A percentile compares a stretch with the other conserved stretches of the same genome.
These are phyloP conservation scores for Todiramphus chloris DNA, from an alignment of 2,113 vertebrate genomes.

Conservation along the genomic window DNA sequence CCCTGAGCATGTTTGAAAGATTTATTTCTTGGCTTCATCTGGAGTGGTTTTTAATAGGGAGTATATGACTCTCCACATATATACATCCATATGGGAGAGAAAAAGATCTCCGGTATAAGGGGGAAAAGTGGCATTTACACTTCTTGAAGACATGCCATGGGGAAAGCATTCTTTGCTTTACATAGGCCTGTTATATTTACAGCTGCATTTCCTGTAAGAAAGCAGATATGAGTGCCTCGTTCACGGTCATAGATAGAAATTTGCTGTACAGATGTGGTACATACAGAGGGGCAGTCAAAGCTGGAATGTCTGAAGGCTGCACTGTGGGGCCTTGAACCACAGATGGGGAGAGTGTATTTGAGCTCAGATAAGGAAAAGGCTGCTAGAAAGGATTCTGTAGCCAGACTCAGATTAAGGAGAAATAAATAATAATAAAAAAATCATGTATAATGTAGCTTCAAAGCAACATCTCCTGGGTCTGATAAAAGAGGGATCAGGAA, in stretches of 20 bases:
- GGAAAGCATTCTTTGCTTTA: not conserved
- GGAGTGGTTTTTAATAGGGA: not conserved
- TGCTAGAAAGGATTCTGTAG: not conserved
- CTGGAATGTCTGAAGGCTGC: not conserved
- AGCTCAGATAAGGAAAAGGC: not conserved
- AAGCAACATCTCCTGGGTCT: not conserved
- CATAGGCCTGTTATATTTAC: not conserved
- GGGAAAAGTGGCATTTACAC: not conserved
- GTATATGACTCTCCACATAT: not conserved
- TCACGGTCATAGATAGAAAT: not conserved
- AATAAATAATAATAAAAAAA: not conserved
- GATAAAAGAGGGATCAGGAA: not conserved
- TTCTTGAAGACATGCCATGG: not conserved
- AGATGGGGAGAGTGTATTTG: not conserved
- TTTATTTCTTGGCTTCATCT: not conserved
- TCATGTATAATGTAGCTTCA: not conserved
- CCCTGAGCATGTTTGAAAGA: not conserved
- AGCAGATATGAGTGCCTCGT: not conserved
- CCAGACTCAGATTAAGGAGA: not conserved
- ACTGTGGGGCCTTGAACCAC: not conserved
- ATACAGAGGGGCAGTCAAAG: not conserved
- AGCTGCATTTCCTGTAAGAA: slow-evolving; percentile 10
- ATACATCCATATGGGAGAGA: not conserved
- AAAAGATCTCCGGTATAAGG: not conserved
- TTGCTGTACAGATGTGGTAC: not conserved